A percentile compares a stretch with the other conserved stretches of the same genome.
These are phyloP conservation scores for Cisticola juncidis DNA, from an alignment of 2,113 vertebrate genomes.

Conservation along the genomic window DNA sequence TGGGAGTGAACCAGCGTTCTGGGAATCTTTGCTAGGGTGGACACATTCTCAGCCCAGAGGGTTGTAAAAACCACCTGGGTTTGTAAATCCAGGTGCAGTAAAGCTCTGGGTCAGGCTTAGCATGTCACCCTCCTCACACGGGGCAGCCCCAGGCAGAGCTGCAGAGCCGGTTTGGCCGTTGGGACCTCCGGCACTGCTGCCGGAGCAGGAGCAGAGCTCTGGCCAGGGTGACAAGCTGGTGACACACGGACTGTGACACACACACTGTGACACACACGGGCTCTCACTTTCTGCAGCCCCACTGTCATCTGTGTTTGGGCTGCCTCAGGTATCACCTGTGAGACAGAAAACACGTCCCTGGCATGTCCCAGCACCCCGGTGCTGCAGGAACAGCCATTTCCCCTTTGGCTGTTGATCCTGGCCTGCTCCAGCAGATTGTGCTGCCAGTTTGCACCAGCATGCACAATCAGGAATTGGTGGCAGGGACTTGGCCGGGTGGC, in stretches of 20 bases:
- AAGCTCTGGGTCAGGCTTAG: background rate
- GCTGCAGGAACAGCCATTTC: background rate
- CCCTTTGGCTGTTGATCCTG: background rate
- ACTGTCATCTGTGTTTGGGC: fast-evolving
- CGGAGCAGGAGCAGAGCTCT: fast-evolving
- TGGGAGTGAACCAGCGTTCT: fast-evolving
- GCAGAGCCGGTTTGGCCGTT: background rate
- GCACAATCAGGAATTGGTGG: background rate
- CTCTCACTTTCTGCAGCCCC: background rate
- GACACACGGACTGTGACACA: fast-evolving
- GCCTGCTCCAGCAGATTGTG: background rate
- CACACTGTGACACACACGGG: fast-evolving
- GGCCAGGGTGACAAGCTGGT: fast-evolving
- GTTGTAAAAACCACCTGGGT: background rate
- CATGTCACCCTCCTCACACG: fast-evolving
- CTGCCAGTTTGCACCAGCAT: background rate
- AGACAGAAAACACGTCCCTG: background rate
- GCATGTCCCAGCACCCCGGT: background rate
- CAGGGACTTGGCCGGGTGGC: background rate
- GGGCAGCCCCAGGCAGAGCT: background rate
- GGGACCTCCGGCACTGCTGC: fast-evolving
- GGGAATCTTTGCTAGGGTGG: background rate
- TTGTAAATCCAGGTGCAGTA: background rate
- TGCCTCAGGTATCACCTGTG: background rate
- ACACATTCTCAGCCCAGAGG: background rate